Evolutionary conservation across 1,140 invertebrate species (phyloP).

Genomic region (Drosophila subobscura): DNA sequence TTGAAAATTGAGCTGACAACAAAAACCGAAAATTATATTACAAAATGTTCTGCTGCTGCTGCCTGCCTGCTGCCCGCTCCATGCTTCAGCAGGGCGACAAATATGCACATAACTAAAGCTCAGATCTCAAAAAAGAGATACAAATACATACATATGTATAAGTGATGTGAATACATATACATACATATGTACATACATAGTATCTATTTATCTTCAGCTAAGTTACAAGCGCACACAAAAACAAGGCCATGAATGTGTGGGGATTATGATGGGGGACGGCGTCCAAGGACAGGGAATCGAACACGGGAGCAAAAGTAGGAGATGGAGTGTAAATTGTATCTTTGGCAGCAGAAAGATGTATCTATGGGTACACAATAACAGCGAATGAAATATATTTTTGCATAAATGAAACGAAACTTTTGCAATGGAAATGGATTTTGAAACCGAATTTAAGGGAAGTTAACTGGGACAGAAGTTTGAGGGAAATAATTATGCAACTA

Average conservation of each 20-base stretch:
- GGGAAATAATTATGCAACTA: too few species aligned
- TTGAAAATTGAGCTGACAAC: slow-evolving; percentile 81
- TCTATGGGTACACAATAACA: slow-evolving; percentile 15
- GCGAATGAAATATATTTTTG: slow-evolving; percentile 61
- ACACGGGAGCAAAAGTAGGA: slow-evolving; percentile 2
- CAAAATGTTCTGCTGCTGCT: slow-evolving; percentile 24
- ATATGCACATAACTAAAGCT: slow-evolving; percentile 77
- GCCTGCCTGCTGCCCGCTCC: slow-evolving; percentile 22
- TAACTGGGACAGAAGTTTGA: too few species aligned
- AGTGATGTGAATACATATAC: slow-evolving; percentile 9
- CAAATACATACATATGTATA: slow-evolving; percentile 28
- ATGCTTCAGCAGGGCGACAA: slow-evolving; percentile 33
- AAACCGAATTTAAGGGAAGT: too few species aligned
- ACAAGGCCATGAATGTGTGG: slow-evolving; percentile 53
- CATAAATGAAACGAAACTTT: slow-evolving; percentile 32
- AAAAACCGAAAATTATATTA: slow-evolving; percentile 73
- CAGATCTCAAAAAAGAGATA: slow-evolving; percentile 31
- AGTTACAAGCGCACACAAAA: slow-evolving; percentile 12
- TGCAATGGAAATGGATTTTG: neutral
- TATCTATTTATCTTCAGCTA: slow-evolving; percentile 25
- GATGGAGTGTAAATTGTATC: slow-evolving; percentile 32
- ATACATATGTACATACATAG: slow-evolving; percentile 53
- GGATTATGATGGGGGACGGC: slow-evolving; percentile 48
- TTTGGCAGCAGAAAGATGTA: neutral
- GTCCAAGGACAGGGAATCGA: slow-evolving; percentile 13